Base-by-base conservation (phyloP, 2,888 invertebrate species). In the Electrophaes corylata region DNA sequence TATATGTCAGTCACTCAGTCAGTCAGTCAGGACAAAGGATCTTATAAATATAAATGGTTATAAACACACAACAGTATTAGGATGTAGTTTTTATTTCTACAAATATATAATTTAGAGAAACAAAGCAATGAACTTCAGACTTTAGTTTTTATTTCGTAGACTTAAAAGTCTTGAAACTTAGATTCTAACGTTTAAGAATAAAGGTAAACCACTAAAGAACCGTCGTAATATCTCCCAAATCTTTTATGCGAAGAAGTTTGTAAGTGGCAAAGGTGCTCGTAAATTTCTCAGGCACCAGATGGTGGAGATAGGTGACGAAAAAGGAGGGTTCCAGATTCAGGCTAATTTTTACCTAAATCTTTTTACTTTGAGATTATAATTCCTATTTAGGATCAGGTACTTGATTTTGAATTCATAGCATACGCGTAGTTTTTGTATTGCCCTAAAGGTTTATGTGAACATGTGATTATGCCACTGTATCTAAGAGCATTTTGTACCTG, bases 261-360 rank as follows among this genome's bases (percentile, higher is more conserved):
- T 69, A 70, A 72, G 73, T 70, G 71, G 72, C 67, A 69, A 70
- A 69, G 61, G 65, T 66, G 66, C 44, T 55, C 71, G 73, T 79
- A 79, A 78, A 76, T 80, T 75, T 68, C 40, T 55, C 57, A 53
- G 64, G 60, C 74, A 70, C 49, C 80, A 80, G 77, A 75, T 80
- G 79, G 57, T 67, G 53, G 43, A 70, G 77, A 80, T 80, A 75
- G 76, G 75, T 79, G 80, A 77, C 73, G 72, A 72, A 77, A 73
- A 75, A 70, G 66, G 63, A 65, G 54, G 59, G 10, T 49, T 18
- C 31, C 44, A 55, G 37, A 20, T 48, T 18, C 16, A 26, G 47
- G 54, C 58, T 58, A 59, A 60, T 59, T 60, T 57, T 57, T 46
- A 46, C 39, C 41, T 33, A 29, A 43, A 58, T 6, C 18, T 47